Base-by-base conservation (phyloP, 2,888 invertebrate species). In the Perithous albicinctus region DNA sequence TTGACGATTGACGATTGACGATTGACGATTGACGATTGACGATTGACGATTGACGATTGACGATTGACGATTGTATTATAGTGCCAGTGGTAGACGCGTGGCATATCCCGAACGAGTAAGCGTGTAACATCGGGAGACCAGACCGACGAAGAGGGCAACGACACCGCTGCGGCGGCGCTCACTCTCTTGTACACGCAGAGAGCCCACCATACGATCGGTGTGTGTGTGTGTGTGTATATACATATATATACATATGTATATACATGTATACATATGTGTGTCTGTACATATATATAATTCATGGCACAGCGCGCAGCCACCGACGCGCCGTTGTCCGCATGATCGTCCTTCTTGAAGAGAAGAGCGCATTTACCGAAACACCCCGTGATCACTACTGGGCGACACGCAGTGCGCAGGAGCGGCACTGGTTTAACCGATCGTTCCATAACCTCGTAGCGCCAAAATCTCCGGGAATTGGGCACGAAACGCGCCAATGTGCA, bases 81-180 rank as follows among this genome's bases (percentile, higher is more conserved):
- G 77, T 46, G 70, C 75, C 77, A 69, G 66, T 35, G 32, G 84
- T 78, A 79, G 43, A 59, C 23, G n/a, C n/a, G n/a, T n/a, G 61
- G 29, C 64, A 3, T 7, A 64, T 46, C 38, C 29, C 61, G 73
- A 63, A 46, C 73, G 63, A 56, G 73, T 69, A 73, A 73, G 23
- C 48, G 74, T 73, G 46, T 64, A 64, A 67, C 72, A 81, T 77
- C 80, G 77, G 67, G 77, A 46, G 78, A 51, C 74, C 89, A 87
- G 89, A 89, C 61, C 54, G 70, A 78, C 69, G 89, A 88, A 89
- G 89, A 91, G 92, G 92, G 91, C 92, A 92, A 92, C 91, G 92
- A 92, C 92, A 91, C 88, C 87, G 87, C 74, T 61, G 51, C 79
- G 43, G 59, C 46, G 46, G 64, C 73, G 43, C 59, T 76, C 78